These are phyloP conservation scores for Adela reaumurella DNA, from an alignment of 2,888 invertebrate species.

Conservation along the genomic window DNA sequence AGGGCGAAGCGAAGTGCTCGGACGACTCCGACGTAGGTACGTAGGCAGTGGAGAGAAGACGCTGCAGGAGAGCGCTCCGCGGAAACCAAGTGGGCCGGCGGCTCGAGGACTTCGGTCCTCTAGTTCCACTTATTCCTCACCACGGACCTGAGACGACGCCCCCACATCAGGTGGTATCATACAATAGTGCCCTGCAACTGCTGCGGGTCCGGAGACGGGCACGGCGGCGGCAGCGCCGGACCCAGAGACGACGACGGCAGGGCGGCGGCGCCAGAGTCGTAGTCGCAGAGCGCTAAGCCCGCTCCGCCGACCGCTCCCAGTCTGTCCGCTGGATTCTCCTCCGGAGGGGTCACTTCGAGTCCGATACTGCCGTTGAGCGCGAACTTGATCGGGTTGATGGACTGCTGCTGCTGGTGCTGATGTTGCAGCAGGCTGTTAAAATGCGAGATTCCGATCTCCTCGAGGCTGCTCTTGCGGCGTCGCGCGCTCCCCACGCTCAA, in stretches of 20 bases:
- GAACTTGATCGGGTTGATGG: slow-evolving; percentile 76
- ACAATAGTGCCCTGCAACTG: slow-evolving; percentile 87
- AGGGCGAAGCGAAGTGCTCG: neutral
- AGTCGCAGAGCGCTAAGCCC: slow-evolving; percentile 31
- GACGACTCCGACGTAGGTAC: neutral
- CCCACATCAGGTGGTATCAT: slow-evolving; percentile 94
- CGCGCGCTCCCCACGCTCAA: slow-evolving; percentile 61
- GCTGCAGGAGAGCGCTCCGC: slow-evolving; percentile 27
- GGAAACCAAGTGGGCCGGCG: slow-evolving; percentile 12
- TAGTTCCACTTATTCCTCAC: slow-evolving; percentile 70
- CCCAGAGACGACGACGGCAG: slow-evolving; percentile 34
- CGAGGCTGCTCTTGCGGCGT: slow-evolving; percentile 77
- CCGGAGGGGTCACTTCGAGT: slow-evolving; percentile 72
- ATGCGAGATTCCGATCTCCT: slow-evolving; percentile 82
- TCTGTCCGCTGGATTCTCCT: slow-evolving; percentile 56
- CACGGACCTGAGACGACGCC: slow-evolving; percentile 79
- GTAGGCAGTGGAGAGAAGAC: slow-evolving; percentile 26
- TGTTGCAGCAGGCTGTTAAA: slow-evolving; percentile 65
- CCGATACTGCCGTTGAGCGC: slow-evolving; percentile 84
- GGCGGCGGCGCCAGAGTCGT: slow-evolving; percentile 48
- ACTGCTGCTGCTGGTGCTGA: slow-evolving; percentile 57
- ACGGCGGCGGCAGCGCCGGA: slow-evolving; percentile 25
- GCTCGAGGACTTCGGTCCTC: slow-evolving; percentile 3
- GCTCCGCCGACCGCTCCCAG: slow-evolving; percentile 21
- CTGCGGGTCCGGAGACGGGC: slow-evolving; percentile 59